Percentiles rank a stretch among this genome's conserved stretches.
Conservation (phyloP, 2,888 invertebrate genomes). For the Aspidiotus rigidus region DNA sequence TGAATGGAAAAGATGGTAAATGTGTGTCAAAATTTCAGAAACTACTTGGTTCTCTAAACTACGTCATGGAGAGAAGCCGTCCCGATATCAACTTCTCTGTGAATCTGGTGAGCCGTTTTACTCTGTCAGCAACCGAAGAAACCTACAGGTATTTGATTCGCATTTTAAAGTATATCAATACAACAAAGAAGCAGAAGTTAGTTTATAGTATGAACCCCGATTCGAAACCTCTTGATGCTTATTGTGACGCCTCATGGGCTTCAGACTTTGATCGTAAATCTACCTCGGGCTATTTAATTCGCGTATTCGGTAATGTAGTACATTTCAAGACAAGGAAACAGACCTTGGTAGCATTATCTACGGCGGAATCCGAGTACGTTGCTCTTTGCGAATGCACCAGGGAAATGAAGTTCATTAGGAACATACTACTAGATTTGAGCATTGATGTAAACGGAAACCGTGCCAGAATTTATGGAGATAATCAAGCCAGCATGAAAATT, state of each 20-base stretch:
- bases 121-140: not conserved
- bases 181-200: not conserved
- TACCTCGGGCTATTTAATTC: not conserved
- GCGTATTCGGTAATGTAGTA: not conserved
- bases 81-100: slow-evolving; percentile 3
- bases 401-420: not conserved
- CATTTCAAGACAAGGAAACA: slow-evolving; percentile 16
- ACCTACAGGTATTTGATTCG: slow-evolving; percentile 4
- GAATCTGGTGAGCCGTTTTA: not conserved
- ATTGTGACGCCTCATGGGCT: slow-evolving; percentile 7
- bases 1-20: slow-evolving; percentile 8
- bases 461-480: too few species aligned
- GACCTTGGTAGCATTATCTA: slow-evolving; percentile 4
- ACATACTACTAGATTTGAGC: not conserved
- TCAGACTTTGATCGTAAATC: slow-evolving; percentile 1
- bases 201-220: not conserved
- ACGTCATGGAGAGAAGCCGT: not conserved
- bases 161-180: not conserved
- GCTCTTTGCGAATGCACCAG: not conserved
- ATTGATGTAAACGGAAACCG: too few species aligned
- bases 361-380: slow-evolving; percentile 9
- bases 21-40: slow-evolving; percentile 12
- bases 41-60: slow-evolving; percentile 5
- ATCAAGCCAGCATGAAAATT: too few species aligned
- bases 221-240: not conserved